A percentile compares a stretch with the other conserved stretches of the same genome.
Evolutionary conservation across 2,888 invertebrate genomes (phyloP).

Genomic region (Zonitis immaculata): DNA sequence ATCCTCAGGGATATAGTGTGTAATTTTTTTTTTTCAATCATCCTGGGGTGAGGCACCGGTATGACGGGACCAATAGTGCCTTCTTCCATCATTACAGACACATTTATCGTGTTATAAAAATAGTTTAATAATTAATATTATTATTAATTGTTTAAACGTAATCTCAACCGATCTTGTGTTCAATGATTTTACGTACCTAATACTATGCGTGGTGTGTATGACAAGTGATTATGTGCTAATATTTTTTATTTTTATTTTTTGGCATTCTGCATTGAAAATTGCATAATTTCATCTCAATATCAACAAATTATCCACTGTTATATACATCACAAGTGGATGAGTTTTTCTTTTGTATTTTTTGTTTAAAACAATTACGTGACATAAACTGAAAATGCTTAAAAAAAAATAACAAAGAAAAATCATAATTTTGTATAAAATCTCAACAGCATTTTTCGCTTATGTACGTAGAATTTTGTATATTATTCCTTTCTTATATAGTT

Average conservation of each 20-base stretch:
- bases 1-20: conserved; percentile 39
- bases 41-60: conserved; percentile 32
- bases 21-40: conserved; percentile 28
- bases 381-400: conserved; percentile 39
- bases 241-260: too few relatives aligned
- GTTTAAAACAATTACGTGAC: conserved; percentile 36
- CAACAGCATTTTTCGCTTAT: conserved; percentile 44
- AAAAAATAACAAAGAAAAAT: conserved; percentile 6
- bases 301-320: conserved; percentile 32
- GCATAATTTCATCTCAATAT: conserved; percentile 4
- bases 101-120: conserved; percentile 38
- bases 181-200: conserved; percentile 47
- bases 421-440: conserved; percentile 5
- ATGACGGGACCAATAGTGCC: conserved; percentile 33
- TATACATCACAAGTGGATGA: conserved; percentile 44
- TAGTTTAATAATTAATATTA: conserved; percentile 19
- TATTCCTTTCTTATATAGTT: conserved; percentile 43
- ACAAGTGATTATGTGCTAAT: conserved; percentile 31
- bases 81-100: conserved; percentile 29
- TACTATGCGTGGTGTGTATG: conserved; percentile 45
- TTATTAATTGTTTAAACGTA: conserved; percentile 31
- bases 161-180: conserved; percentile 48
- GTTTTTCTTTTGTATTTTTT: conserved; percentile 11
- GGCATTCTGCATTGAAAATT: too few relatives aligned
- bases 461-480: conserved; percentile 42